phyloP scores from a whole-genome alignment of 2,113 vertebrate species.

The Haliaeetus leucogaster region DNA sequence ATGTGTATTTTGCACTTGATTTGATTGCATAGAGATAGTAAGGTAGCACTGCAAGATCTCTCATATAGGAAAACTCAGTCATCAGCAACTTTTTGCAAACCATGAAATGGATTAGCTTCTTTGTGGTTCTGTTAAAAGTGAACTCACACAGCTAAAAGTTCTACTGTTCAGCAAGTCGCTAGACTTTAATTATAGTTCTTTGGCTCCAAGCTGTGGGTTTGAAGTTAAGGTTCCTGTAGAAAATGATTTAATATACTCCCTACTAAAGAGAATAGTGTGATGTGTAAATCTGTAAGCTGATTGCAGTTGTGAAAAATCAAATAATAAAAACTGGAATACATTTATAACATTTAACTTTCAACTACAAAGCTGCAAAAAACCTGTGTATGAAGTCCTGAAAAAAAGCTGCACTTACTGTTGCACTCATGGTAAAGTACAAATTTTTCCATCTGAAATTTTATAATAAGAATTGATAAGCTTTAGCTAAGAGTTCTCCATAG shows the following conservation, averaged over 20 bases:
- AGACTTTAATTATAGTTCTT: conserved; percentile 16
- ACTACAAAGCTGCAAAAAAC: not conserved
- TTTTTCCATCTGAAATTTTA: not conserved
- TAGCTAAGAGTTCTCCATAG: not conserved
- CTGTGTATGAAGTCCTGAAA: not conserved
- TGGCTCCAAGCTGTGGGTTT: conserved; percentile 29
- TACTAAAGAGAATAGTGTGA: not conserved
- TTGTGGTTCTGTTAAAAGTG: conserved; percentile 10
- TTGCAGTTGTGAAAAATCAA: not conserved
- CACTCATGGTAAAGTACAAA: not conserved
- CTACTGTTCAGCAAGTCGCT: not conserved
- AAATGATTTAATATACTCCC: not conserved
- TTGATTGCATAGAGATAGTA: not conserved
- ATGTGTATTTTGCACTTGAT: not conserved
- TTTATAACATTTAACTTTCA: not conserved
- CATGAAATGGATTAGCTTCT: not conserved
- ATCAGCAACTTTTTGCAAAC: conserved; percentile 7
- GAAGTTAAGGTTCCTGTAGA: not conserved
- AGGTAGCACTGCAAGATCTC: not conserved
- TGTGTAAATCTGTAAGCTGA: not conserved
- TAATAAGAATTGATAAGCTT: not conserved
- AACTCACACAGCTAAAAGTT: conserved; percentile 4
- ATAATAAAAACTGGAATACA: not conserved
- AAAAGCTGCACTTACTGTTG: not conserved
- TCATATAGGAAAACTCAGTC: not conserved